Evolutionary conservation across 2,113 vertebrate genomes (phyloP).

Genomic region (Rousettus leschenaultii): DNA sequence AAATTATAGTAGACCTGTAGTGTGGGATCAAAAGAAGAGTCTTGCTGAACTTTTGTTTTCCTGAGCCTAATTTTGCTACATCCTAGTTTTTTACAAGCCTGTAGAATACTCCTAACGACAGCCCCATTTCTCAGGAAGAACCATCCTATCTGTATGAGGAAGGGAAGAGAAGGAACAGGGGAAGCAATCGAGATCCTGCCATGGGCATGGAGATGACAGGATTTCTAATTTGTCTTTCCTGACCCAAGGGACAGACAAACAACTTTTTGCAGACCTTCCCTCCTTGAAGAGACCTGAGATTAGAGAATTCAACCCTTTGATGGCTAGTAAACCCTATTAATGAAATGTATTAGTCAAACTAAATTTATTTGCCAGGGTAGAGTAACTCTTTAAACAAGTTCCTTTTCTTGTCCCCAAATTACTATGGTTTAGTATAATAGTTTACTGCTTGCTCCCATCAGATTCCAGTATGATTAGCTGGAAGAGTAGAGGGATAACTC

Average conservation of each 20-base stretch:
- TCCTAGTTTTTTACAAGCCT: background rate
- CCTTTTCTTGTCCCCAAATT: background rate
- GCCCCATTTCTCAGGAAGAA: background rate
- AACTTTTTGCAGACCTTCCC: background rate
- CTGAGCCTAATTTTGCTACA: background rate
- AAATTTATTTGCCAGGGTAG: background rate
- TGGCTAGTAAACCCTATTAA: background rate
- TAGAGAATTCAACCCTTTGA: background rate
- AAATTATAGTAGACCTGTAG: background rate
- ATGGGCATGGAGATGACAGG: background rate
- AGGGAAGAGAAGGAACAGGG: background rate
- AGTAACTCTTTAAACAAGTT: background rate
- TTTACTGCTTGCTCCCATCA: background rate
- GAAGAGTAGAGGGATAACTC: background rate
- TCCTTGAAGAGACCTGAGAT: background rate
- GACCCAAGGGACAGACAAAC: background rate
- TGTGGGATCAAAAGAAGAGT: background rate
- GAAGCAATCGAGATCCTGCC: background rate
- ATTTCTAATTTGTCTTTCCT: background rate
- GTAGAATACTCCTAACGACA: background rate
- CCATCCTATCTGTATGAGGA: background rate
- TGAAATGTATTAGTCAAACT: background rate
- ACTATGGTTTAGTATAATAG: background rate
- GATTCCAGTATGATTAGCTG: background rate
- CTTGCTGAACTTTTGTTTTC: background rate